Evolutionary conservation across 2,113 vertebrate species (phyloP).

Genomic region (Ceuthmochares aereus): DNA sequence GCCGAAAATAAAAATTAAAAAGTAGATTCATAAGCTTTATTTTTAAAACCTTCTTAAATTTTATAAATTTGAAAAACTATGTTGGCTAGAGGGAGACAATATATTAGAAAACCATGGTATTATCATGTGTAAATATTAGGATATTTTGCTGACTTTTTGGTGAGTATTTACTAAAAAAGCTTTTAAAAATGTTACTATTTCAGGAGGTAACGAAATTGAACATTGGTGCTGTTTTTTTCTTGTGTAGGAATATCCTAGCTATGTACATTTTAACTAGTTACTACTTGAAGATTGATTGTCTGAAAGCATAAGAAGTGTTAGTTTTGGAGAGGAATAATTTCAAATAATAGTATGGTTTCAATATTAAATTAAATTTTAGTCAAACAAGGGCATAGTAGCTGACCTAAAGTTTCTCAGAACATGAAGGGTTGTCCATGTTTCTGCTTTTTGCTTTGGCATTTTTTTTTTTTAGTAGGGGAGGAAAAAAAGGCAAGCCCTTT

Average conservation of each 20-base stretch:
- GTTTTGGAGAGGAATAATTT: background rate
- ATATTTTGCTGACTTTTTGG: background rate
- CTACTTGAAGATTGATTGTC: background rate
- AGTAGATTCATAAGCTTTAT: background rate
- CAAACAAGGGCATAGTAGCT: background rate
- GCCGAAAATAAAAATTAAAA: background rate
- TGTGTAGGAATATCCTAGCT: background rate
- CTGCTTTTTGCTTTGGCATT: background rate
- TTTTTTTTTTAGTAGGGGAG: background rate
- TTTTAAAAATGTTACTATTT: background rate
- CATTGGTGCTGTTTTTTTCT: background rate
- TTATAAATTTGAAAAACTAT: background rate
- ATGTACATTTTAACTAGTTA: background rate
- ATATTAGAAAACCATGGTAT: background rate
- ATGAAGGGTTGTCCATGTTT: background rate
- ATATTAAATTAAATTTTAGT: background rate
- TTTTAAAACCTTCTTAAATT: background rate
- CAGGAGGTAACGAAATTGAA: background rate
- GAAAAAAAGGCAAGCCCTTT: background rate
- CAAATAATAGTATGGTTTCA: background rate
- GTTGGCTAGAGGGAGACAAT: background rate
- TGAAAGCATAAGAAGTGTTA: background rate
- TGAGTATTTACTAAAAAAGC: background rate
- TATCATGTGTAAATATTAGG: background rate
- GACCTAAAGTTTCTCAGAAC: background rate